phyloP scores from a whole-genome alignment of 2,888 invertebrate species.

The Athalia circularis region DNA sequence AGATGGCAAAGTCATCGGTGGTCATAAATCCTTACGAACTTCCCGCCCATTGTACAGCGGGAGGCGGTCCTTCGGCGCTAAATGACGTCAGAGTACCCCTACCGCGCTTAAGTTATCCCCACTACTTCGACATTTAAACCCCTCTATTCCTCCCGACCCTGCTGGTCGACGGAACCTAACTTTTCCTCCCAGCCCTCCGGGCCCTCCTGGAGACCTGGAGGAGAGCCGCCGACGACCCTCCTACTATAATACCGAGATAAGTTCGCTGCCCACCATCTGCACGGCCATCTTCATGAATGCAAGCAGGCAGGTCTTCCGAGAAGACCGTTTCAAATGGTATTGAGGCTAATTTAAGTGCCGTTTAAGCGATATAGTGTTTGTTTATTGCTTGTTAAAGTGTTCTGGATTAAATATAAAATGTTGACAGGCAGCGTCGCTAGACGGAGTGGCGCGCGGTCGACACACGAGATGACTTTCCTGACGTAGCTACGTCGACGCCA shows the following conservation, averaged over 20 bases:
- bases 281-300: conserved; percentile 69
- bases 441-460: conserved; percentile 69
- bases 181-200: conserved; percentile 27
- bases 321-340: conserved; percentile 70
- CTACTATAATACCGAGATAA: conserved; percentile 48
- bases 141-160: conserved; percentile 5
- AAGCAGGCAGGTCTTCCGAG: conserved; percentile 53
- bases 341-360: conserved; percentile 73
- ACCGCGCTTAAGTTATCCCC: conserved; percentile 51
- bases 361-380: conserved; percentile 72
- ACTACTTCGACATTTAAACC: conserved; percentile 18
- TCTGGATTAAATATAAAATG: conserved; percentile 74
- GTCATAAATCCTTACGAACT: conserved; percentile 72
- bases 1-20: conserved; percentile 74
- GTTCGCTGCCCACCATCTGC: conserved; percentile 60
- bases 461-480: conserved; percentile 34
- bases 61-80: conserved; percentile 75
- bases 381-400: conserved; percentile 73
- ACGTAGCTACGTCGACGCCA: conserved; percentile 2
- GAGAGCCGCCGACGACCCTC: conserved; percentile 52
- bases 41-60: conserved; percentile 78
- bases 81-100: conserved; percentile 72
- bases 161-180: conserved; percentile 4
- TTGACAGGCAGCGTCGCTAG: conserved; percentile 71
- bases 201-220: conserved; percentile 41